Base-by-base conservation (phyloP, 2,888 invertebrate genomes). In the Poecilobothrus nobilitatus region DNA sequence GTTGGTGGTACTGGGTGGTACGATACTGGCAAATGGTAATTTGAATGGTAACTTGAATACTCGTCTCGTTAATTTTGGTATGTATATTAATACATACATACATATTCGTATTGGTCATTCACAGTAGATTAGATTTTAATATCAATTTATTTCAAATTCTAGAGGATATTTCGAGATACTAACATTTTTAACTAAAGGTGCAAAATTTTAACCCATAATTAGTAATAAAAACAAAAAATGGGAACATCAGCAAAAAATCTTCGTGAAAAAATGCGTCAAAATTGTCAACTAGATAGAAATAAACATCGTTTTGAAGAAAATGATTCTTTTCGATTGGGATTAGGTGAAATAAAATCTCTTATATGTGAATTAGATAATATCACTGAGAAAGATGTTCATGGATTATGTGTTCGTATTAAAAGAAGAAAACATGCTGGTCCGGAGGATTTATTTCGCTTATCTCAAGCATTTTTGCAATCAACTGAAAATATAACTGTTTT, bases 391-490 rank as follows among this genome's bases (percentile, higher is more conserved):
- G 81, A 82, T 74, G 77, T 82, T 0, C 69, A 69, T 3, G 80
- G 78, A 1, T 66, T 82, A 67, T 78, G 78, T 0, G 70, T 72
- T 2, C 74, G 80, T 15, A 80, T 81, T 4, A 82, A 81, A 69
- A 73, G 81, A 0, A 77, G 77, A 0, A 81, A 79, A 68, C 78
- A 78, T 72, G 81, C 81, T 1, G 74, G 75, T 0, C 63, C 70
- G 1, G 78, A 78, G 9, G 82, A 82, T 33, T 75, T 82, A 75
- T 77, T 77, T 53, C 76, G 78, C 18, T 69, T 82, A 7, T 76
- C 76, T 41, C 76, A 80, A 68, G 80, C 80, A 0, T 82, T 82
- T 62, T 68, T 81, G 15, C 79, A 80, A 63, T 74, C 72, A 10
- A 74, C 74, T 10, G 76, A 76, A 0, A 80, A 81, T 70, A 81